Evolutionary conservation across 2,113 vertebrate species (phyloP).

Genomic region (Hystrix brachyura): DNA sequence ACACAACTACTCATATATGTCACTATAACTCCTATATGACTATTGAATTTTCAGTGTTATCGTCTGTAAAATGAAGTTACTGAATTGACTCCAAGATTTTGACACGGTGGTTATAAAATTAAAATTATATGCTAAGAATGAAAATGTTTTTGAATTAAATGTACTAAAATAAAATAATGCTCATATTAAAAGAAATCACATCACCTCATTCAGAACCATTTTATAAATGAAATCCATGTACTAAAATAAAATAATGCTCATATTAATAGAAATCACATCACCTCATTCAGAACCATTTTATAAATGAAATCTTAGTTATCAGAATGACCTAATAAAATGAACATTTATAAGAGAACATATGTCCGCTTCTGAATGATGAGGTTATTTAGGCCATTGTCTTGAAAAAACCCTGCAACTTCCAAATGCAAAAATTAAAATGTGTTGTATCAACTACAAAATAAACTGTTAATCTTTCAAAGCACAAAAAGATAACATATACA

Average conservation of each 20-base stretch:
- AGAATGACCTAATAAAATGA: neutral
- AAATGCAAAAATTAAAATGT: slow-evolving; percentile 32
- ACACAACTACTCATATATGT: neutral
- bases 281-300: slow-evolving; percentile 22
- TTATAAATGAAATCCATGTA: slow-evolving; percentile 9
- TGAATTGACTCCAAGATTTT: neutral
- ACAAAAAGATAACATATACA: neutral
- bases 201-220: neutral
- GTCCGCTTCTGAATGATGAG: neutral
- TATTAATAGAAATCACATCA: slow-evolving; percentile 34
- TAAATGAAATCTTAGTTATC: neutral
- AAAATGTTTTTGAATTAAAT: neutral
- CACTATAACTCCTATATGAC: neutral
- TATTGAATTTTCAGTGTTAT: neutral
- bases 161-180: neutral
- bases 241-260: neutral
- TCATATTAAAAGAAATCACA: slow-evolving; percentile 31
- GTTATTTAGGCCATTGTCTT: neutral
- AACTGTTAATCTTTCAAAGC: neutral
- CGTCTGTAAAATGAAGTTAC: neutral
- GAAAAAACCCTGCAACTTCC: neutral
- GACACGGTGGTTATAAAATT: neutral
- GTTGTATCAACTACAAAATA: neutral
- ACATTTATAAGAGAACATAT: neutral
- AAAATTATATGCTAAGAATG: neutral